phyloP scores from a whole-genome alignment of 2,113 vertebrate species.

The Zosterops pallidus region DNA sequence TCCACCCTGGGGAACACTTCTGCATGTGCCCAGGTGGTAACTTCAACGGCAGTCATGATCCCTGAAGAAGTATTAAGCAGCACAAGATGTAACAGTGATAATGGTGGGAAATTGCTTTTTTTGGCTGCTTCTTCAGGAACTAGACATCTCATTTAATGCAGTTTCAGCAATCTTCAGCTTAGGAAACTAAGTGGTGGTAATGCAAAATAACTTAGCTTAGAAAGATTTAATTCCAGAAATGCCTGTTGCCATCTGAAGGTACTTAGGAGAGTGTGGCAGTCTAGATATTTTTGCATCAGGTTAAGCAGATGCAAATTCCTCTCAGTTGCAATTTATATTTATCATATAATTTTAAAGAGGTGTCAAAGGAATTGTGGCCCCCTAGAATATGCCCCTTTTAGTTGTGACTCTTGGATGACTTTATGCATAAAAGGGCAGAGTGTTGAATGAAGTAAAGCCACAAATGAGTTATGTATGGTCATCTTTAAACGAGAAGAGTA shows the following conservation, averaged over 20 bases:
- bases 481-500: constrained; percentile 16
- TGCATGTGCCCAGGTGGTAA: background rate
- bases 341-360: constrained; percentile 4
- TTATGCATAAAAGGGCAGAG: background rate
- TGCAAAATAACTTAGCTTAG: background rate
- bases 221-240: constrained; percentile 18
- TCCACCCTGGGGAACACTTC: background rate
- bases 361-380: background rate
- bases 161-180: background rate
- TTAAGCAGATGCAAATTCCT: background rate
- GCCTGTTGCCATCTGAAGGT: constrained; percentile 28
- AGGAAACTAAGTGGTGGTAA: background rate
- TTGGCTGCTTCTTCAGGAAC: background rate
- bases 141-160: background rate
- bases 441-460: constrained; percentile 10
- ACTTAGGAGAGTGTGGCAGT: background rate
- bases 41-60: background rate
- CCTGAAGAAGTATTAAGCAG: background rate
- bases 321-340: background rate
- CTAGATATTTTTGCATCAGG: background rate
- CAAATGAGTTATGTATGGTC: constrained; percentile 1
- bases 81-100: background rate
- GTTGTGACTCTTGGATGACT: constrained; percentile 48
- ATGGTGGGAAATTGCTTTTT: background rate
- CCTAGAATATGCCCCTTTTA: background rate